These are phyloP conservation scores for Diaphora mendica DNA, from an alignment of 2,888 invertebrate genomes.

Conservation along the genomic window DNA sequence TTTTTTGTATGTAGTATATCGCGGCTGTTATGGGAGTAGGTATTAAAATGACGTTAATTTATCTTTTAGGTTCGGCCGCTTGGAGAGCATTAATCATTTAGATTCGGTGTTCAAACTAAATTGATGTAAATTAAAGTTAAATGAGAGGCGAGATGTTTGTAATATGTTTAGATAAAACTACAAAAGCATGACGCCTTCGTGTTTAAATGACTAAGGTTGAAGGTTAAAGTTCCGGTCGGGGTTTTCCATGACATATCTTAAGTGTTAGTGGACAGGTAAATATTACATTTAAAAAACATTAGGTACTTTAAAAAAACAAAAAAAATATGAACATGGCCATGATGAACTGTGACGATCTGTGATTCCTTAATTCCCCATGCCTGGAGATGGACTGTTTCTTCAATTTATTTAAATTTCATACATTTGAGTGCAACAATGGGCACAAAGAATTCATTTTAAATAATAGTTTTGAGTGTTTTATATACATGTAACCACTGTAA, in stretches of 20 bases:
- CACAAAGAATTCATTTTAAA: not conserved
- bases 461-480: not conserved
- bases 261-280: not conserved
- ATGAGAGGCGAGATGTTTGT: constrained; percentile 25
- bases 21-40: constrained; percentile 65
- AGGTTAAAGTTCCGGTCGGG: not conserved
- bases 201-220: not conserved
- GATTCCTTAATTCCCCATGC: not conserved
- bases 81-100: constrained; percentile 66
- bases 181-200: constrained; percentile 7
- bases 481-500: not conserved
- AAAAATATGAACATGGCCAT: not conserved
- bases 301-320: too few relatives aligned
- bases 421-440: not conserved
- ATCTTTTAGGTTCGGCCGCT: constrained; percentile 64
- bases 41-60: constrained; percentile 78
- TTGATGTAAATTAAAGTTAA: constrained; percentile 51
- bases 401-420: too few relatives aligned
- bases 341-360: not conserved
- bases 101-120: constrained; percentile 60
- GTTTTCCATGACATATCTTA: not conserved
- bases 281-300: too few relatives aligned
- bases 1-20: constrained; percentile 67
- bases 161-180: constrained; percentile 22
- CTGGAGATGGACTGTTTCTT: not conserved